These are phyloP conservation scores for Oceanodroma leucorhoa DNA, from an alignment of 2,797 vertebrate species.

Conservation along the genomic window DNA sequence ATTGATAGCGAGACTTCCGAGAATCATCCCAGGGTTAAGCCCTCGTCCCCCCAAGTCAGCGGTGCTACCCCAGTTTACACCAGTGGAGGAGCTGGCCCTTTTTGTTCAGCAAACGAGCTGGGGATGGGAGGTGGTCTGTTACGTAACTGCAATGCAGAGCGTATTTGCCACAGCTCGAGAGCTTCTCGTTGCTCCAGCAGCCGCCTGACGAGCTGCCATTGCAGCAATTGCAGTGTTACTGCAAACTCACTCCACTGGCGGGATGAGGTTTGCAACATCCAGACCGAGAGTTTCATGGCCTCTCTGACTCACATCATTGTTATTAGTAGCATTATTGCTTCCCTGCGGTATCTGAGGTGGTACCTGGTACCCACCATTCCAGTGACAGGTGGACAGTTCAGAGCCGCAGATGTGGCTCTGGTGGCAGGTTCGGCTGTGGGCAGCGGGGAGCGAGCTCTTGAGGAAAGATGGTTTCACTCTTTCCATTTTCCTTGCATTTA, in stretches of 20 bases:
- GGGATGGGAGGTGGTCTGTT: neutral
- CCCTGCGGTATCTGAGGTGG: neutral
- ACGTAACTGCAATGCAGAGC: neutral
- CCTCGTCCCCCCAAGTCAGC: rapidly evolving
- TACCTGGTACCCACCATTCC: rapidly evolving
- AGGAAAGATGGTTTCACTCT: neutral
- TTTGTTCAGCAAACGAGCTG: slow-evolving; percentile 37
- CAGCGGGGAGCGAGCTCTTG: rapidly evolving
- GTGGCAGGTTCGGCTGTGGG: neutral
- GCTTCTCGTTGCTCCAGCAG: neutral
- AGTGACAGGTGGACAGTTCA: neutral
- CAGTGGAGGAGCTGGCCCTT: slow-evolving; percentile 1
- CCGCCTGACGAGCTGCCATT: neutral
- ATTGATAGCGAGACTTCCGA: neutral
- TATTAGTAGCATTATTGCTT: neutral
- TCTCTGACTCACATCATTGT: neutral
- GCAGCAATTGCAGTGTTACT: neutral
- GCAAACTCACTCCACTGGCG: neutral
- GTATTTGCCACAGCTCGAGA: neutral
- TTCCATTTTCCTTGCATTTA: neutral
- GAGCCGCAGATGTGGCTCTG: neutral
- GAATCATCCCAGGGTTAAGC: neutral
- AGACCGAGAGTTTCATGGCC: neutral
- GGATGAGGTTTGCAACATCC: neutral
- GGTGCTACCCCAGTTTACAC: neutral